phyloP scores from a whole-genome alignment of 2,113 vertebrate genomes.

The Microcebus jonahi region DNA sequence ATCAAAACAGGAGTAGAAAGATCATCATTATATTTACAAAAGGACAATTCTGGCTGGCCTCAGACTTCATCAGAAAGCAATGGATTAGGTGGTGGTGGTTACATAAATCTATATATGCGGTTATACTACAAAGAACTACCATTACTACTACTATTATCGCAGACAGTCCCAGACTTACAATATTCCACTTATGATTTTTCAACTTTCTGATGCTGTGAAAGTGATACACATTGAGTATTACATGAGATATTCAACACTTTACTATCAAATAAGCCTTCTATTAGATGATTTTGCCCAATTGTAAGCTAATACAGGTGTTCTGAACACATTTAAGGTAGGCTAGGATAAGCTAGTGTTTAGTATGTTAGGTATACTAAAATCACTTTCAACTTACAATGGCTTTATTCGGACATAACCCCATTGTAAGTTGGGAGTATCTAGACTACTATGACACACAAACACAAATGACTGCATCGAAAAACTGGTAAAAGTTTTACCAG shows the following conservation, averaged over 20 bases:
- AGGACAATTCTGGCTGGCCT: not conserved
- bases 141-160: not conserved
- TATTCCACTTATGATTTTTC: not conserved
- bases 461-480: not conserved
- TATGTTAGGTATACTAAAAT: not conserved
- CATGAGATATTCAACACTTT: not conserved
- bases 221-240: not conserved
- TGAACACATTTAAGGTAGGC: not conserved
- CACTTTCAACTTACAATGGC: not conserved
- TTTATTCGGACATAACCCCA: not conserved
- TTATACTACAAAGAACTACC: not conserved
- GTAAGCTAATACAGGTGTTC: not conserved
- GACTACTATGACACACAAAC: not conserved
- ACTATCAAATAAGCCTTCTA: not conserved
- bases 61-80: not conserved
- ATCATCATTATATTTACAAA: fast-evolving
- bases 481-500: not conserved
- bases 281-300: not conserved
- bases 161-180: not conserved
- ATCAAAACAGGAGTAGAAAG: not conserved
- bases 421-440: not conserved
- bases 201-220: not conserved
- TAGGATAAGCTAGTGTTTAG: not conserved
- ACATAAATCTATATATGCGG: not conserved
- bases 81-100: not conserved